Conservation (phyloP, 2,888 invertebrate genomes). For the Lasioglossum morio region DNA sequence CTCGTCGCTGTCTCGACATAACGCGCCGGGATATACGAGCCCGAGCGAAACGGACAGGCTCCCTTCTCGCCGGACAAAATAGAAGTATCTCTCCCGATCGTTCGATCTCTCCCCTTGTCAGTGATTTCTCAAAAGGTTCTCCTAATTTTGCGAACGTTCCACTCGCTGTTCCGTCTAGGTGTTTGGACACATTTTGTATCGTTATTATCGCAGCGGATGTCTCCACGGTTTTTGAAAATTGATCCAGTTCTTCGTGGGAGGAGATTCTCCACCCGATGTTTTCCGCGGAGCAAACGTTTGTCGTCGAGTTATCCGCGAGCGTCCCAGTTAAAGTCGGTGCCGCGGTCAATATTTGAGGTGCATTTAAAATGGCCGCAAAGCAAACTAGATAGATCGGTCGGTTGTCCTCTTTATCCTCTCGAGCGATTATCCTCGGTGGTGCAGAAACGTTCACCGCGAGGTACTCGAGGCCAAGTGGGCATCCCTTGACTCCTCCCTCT, state of each 20-base stretch:
- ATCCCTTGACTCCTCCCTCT: constrained; percentile 74
- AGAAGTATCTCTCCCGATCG: constrained; percentile 37
- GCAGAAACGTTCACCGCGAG: constrained; percentile 68
- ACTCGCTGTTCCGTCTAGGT: background rate
- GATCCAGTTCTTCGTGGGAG: background rate
- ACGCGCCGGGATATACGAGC: constrained; percentile 36
- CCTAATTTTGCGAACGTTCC: background rate
- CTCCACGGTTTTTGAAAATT: background rate
- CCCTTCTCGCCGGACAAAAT: constrained; percentile 70
- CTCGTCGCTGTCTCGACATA: constrained; percentile 80
- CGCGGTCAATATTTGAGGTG: constrained; percentile 28
- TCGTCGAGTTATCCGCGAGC: constrained; percentile 2
- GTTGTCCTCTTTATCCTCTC: constrained; percentile 65
- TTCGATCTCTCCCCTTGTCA: background rate
- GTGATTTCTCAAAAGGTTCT: background rate
- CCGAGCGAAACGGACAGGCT: constrained; percentile 13
- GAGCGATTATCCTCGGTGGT: constrained; percentile 65
- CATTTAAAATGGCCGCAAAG: constrained; percentile 41
- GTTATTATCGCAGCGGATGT: background rate
- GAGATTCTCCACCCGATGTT: background rate
- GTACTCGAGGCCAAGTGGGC: constrained; percentile 78
- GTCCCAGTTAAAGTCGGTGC: constrained; percentile 4
- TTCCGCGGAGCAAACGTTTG: background rate
- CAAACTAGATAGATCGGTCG: constrained; percentile 40
- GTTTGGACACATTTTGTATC: background rate